These are phyloP conservation scores for Parnassius apollo DNA, from an alignment of 2,888 invertebrate species.

Conservation along the genomic window DNA sequence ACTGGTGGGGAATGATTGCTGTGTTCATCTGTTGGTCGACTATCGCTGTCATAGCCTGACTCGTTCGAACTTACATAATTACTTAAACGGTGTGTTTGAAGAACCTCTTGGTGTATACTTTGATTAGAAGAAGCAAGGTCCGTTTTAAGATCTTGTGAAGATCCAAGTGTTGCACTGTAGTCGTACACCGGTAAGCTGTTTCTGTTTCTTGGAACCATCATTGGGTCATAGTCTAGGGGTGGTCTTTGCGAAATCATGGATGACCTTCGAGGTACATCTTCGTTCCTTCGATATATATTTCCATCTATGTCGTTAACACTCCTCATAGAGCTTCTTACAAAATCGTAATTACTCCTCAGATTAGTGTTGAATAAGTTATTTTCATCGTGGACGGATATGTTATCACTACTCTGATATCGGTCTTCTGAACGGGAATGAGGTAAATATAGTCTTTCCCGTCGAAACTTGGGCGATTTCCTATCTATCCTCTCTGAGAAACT, in stretches of 20 bases:
- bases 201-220: conserved; percentile 73
- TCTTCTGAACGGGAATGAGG: conserved; percentile 83
- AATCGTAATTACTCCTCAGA: conserved; percentile 62
- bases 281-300: conserved; percentile 48
- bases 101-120: conserved; percentile 81
- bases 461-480: conserved; percentile 69
- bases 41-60: conserved; percentile 91
- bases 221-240: conserved; percentile 72
- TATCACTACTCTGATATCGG: conserved; percentile 79
- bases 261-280: conserved; percentile 63
- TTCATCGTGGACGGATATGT: conserved; percentile 73
- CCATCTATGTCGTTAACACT: conserved; percentile 68
- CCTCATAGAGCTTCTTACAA: conserved; percentile 66
- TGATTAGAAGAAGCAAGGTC: conserved; percentile 71
- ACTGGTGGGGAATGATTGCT: conserved; percentile 79
- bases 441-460: conserved; percentile 61
- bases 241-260: conserved; percentile 73
- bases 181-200: conserved; percentile 77
- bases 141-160: conserved; percentile 64
- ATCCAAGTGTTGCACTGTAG: conserved; percentile 63
- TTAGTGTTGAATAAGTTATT: conserved; percentile 65
- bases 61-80: conserved; percentile 91
- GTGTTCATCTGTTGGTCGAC: conserved; percentile 81
- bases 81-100: conserved; percentile 83
- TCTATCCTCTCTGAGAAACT: conserved; percentile 78